A percentile compares a stretch with the other conserved stretches of the same genome.
These are phyloP conservation scores for Cyclophora albipunctata DNA, from an alignment of 2,888 invertebrate species.

Conservation along the genomic window DNA sequence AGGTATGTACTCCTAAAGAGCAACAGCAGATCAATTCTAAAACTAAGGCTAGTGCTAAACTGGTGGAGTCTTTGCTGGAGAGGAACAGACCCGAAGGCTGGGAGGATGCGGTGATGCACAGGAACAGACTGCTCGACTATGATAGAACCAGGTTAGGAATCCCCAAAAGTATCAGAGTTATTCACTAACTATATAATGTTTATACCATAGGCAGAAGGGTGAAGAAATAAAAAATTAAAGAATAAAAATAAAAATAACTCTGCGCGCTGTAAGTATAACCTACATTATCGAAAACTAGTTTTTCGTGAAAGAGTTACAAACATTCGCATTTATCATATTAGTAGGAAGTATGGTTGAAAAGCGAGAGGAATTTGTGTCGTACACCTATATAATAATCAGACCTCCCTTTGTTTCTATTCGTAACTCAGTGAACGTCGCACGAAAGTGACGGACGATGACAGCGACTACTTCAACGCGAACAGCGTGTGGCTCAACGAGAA, in stretches of 20 bases:
- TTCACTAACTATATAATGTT: background rate
- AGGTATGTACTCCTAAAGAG: constrained; percentile 85
- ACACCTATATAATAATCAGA: too few species aligned
- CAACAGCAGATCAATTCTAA: constrained; percentile 78
- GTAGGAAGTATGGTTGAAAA: too few species aligned
- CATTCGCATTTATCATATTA: too few species aligned
- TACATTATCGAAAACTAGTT: too few species aligned
- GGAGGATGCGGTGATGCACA: constrained; percentile 83
- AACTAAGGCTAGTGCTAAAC: constrained; percentile 79
- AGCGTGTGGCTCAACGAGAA: constrained; percentile 87
- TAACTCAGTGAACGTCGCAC: constrained; percentile 79
- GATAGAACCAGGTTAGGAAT: constrained; percentile 83
- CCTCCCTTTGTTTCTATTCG: too few species aligned
- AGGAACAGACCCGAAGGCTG: constrained; percentile 76
- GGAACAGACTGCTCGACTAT: constrained; percentile 88
- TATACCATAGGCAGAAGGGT: too few species aligned
- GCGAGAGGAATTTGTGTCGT: too few species aligned
- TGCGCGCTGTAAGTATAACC: too few species aligned
- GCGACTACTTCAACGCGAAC: constrained; percentile 91
- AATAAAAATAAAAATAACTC: too few species aligned
- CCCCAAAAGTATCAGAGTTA: background rate
- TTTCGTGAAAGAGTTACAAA: too few species aligned
- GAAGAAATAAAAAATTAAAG: too few species aligned
- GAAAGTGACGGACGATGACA: constrained; percentile 93
- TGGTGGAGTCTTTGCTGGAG: constrained; percentile 79